Base-by-base conservation (phyloP, 1,140 invertebrate species). In the Pachypeltis micranthus region DNA sequence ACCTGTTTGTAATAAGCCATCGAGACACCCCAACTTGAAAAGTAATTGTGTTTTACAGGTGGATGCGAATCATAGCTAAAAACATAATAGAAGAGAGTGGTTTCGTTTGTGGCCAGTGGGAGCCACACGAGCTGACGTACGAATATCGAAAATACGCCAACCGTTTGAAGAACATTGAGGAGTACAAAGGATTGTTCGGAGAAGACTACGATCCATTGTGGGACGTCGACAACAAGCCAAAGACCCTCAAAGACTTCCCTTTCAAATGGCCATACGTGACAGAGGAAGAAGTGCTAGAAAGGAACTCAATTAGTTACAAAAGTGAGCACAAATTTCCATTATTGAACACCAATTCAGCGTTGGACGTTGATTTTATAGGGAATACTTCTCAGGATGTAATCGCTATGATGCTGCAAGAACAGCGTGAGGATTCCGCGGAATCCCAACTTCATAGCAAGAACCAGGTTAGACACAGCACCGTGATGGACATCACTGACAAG, bases 41-140 rank as follows among this genome's bases (percentile, higher is more conserved):
- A n/a, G n/a, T n/a, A n/a, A n/a, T n/a, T n/a, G n/a, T n/a, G n/a
- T n/a, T 51, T 21, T 51, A 10, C 7, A 51, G 47, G 21, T 51
- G 47, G 47, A 51, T 51, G 47, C 12, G 47, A 21, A 51, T 51
- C 10, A 7, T 51, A 4, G 47, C 47, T 10, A 7, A 21, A 21
- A 51, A 51, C 47, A 51, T 51, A 51, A 21, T 51, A 14, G 47
- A 51, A 51, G 47, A 51, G 23, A 51, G 19, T 51, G 47, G 47
- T 21, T 51, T 51, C 47, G 23, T 51, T 14, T 51, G 47, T 51
- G 47, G 47, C 7, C 47, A 51, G 21, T 51, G 47, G 47, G 47
- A 51, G 47, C 47, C 47, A 14, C 47, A 51, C 21, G 47, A 51
- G 47, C 47, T 51, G 7, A 51, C 47, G 7, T 51, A 51, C 47